Evolutionary conservation across 2,888 invertebrate species (phyloP).

Genomic region (Cephalotes varians): DNA sequence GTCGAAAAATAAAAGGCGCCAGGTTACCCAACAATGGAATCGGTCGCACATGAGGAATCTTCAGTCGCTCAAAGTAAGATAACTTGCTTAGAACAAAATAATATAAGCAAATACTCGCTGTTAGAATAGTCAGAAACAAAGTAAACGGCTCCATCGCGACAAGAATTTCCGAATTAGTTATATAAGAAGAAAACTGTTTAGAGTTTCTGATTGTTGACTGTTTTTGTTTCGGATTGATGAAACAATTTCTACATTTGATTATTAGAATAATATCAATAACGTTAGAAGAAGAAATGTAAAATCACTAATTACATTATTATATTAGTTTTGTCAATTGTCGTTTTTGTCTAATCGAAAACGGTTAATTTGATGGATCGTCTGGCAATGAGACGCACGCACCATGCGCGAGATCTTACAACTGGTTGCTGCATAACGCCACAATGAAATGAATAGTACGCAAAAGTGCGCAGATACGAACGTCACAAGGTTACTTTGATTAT

Average conservation of each 20-base stretch:
- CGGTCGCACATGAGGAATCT: slow-evolving; percentile 61
- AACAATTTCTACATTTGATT: not conserved
- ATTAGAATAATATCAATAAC: not conserved
- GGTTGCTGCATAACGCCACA: not conserved
- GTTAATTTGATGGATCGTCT: not conserved
- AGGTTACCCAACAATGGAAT: slow-evolving; percentile 71
- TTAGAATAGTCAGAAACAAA: slow-evolving; percentile 1
- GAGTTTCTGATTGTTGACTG: not conserved
- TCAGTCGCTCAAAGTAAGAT: slow-evolving; percentile 58
- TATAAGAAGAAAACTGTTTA: not conserved
- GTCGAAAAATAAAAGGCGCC: slow-evolving; percentile 55
- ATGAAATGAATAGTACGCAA: not conserved
- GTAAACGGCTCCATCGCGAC: not conserved
- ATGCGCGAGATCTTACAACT: not conserved
- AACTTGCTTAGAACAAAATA: not conserved
- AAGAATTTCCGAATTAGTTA: not conserved
- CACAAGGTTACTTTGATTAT: not conserved
- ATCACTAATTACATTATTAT: not conserved
- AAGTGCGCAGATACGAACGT: not conserved
- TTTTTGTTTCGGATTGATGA: not conserved
- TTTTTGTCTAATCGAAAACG: not conserved
- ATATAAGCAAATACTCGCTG: slow-evolving; percentile 22
- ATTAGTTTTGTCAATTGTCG: not conserved
- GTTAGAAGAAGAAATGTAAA: not conserved
- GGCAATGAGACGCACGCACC: not conserved